Evolutionary conservation across 2,797 vertebrate genomes (phyloP).

Genomic region (Hemitrygon akajei): DNA sequence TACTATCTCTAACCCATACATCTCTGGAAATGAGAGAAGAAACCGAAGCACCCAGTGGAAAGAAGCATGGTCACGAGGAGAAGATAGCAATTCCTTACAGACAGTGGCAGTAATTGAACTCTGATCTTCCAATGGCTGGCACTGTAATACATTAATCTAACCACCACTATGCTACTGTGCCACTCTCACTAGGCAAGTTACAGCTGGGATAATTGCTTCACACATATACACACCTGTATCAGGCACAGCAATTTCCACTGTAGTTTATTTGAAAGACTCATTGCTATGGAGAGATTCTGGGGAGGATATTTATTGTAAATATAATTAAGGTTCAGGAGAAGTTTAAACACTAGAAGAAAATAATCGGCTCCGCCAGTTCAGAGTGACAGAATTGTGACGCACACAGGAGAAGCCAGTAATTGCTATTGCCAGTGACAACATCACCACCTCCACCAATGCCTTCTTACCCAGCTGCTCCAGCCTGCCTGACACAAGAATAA

Average conservation of each 20-base stretch:
- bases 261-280: background rate
- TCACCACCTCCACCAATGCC: conserved; percentile 33
- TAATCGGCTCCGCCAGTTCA: background rate
- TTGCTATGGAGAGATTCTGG: background rate
- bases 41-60: too few species aligned
- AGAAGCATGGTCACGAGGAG: too few species aligned
- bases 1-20: too few species aligned
- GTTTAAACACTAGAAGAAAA: conserved; percentile 28
- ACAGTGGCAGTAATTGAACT: too few species aligned
- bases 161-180: too few species aligned
- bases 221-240: too few species aligned
- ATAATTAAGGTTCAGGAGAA: conserved; percentile 27
- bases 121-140: too few species aligned
- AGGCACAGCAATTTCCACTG: background rate
- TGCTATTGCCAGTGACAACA: background rate
- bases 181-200: background rate
- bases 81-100: too few species aligned
- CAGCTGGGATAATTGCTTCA: background rate
- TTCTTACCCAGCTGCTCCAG: conserved; percentile 24
- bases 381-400: background rate
- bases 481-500: conserved; percentile 6
- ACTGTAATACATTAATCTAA: too few species aligned
- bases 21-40: too few species aligned
- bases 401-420: background rate
- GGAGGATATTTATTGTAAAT: conserved; percentile 32